Percentiles rank a stretch among this genome's conserved stretches.
Evolutionary conservation across 2,797 vertebrate genomes (phyloP).

Genomic region (Hemitrygon akajei): DNA sequence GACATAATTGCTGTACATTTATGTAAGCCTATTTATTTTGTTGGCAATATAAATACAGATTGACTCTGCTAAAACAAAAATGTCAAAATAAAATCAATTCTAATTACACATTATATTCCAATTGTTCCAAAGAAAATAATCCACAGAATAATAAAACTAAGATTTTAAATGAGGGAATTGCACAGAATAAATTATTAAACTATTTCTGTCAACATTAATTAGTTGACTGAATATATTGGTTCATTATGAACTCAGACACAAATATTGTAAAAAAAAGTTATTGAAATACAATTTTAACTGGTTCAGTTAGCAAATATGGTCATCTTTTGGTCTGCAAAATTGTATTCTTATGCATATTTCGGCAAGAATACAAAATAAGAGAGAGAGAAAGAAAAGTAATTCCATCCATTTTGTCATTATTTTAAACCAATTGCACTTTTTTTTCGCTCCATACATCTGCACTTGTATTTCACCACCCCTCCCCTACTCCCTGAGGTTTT

Average conservation of each 20-base stretch:
- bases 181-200: neutral
- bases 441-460: neutral
- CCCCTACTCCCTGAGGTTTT: neutral
- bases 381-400: too few species aligned
- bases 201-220: neutral
- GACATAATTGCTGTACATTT: neutral
- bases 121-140: neutral
- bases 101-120: neutral
- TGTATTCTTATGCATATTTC: too few species aligned
- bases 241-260: too few species aligned
- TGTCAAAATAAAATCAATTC: neutral
- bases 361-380: too few species aligned
- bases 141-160: neutral
- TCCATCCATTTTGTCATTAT: too few species aligned
- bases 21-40: neutral
- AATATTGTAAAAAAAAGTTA: too few species aligned
- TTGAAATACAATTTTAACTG: too few species aligned
- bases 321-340: too few species aligned
- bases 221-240: neutral
- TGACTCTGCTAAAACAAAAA: neutral
- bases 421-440: neutral
- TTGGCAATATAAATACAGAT: neutral
- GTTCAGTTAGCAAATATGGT: too few species aligned
- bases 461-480: neutral
- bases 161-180: neutral